Evolutionary conservation across 2,888 invertebrate genomes (phyloP), one percentile per base, ranked within the genome.

Genomic region (Lycocerus yunnanus): DNA sequence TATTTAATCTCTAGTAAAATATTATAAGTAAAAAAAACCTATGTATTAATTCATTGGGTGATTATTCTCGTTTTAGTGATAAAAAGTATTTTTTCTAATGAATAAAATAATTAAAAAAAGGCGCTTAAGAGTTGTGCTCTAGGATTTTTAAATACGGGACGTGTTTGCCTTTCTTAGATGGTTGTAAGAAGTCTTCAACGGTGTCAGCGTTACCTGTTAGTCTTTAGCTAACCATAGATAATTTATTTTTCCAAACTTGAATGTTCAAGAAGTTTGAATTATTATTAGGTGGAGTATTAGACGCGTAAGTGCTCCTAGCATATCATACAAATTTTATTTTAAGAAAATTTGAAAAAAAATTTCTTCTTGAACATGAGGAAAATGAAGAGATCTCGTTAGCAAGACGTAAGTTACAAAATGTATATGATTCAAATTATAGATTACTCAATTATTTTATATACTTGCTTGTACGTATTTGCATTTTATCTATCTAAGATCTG

Each of bases 361-460:
- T 21, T 10, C 43, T 73, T 67, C 58, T 71, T 66, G 27, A 69
- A 66, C 59, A 58, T 14, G 21, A 69, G 77, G 59, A 71, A 72
- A 72, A 59, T 15, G 43, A 58, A 43, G 43, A 67, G 67, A 68
- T 74, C 74, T 77, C 74, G 24, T 58, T 72, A 68, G 74, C 74
- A 59, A 70, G 84, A 84, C 85, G 84, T 84, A 85, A 86, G 87
- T 86, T 87, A 87, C 86, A 86, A 85, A 84, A 86, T 87, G 87
- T 87, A 87, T 86, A 87, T 87, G 87, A 87, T 84, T 85, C 83
- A 84, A 84, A 83, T 83, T 81, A 84, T 84, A 85, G 85, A 86
- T 85, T 85, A 85, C 83, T 86, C 83, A 86, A 85, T 87, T 87
- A 87, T 87, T 87, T 87, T 87, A 85, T 87, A 87, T 87, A 87